Conservation (phyloP, 2,797 vertebrate species). For the Oceanodroma leucorhoa region DNA sequence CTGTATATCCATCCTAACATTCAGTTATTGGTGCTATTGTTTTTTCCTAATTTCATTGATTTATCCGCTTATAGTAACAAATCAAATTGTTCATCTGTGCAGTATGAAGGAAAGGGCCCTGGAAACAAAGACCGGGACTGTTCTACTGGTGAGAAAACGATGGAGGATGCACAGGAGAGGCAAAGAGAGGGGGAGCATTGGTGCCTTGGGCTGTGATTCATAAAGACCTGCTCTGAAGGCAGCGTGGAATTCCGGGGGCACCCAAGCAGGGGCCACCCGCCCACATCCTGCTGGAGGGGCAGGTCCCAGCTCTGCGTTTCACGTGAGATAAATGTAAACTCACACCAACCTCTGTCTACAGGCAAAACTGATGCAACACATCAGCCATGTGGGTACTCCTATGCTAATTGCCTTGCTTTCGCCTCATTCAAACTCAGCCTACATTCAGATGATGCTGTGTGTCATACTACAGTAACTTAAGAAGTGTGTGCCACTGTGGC, state of each 20-base stretch:
- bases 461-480: neutral
- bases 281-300: neutral
- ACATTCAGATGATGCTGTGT: neutral
- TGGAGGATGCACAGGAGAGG: neutral
- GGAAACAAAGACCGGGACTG: neutral
- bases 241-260: rapidly evolving
- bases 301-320: neutral
- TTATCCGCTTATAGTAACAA: neutral
- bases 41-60: neutral
- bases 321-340: neutral
- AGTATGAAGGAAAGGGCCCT: neutral
- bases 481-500: neutral
- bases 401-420: neutral
- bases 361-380: neutral
- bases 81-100: neutral
- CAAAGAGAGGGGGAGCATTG: neutral
- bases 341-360: neutral
- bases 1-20: neutral
- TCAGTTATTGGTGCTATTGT: neutral
- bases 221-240: neutral
- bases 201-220: neutral
- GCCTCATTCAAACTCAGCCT: neutral
- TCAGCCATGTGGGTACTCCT: neutral
- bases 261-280: neutral
- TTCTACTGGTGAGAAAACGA: neutral